Base-by-base conservation (phyloP, 2,888 invertebrate genomes). In the Argynnis bischoffii region DNA sequence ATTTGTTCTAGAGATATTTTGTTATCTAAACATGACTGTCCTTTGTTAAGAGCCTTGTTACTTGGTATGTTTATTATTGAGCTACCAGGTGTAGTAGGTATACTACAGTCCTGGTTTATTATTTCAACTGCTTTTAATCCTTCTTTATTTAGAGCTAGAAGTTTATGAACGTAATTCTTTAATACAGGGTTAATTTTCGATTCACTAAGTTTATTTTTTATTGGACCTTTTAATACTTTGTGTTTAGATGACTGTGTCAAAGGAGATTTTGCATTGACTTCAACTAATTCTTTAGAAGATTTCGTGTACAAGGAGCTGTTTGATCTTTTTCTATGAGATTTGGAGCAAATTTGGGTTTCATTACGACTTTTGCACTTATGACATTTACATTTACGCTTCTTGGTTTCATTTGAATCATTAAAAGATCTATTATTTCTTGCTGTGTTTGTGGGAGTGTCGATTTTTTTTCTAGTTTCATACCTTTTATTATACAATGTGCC, bases 11-110 rank as follows among this genome's bases (percentile, higher is more conserved):
- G 77, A 6, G 90, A 90, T 74, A 91, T 85, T 75, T 84, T 86
- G 57, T 80, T 82, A 35, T 79, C 75, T 41, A 79, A 13, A 5
- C 67, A 68, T n/a, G 75, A 46, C 71, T 80, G 82, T 46, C 74
- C 75, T 41, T 74, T 3, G 16, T 3, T 51, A n/a, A 8, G 76
- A 55, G 79, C 75, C 15, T 81, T 70, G 76, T 93, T 93, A 48
- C 78, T 80, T 14, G 86, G 80, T 1, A 86, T 80, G 71, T 92
- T 87, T 47, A 93, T 83, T 63, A 93, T 83, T 1, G 93, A 93
- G 74, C 92, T 93, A 5, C 87, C 83, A 18, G 93, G 93, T 15
- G 93, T 93, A n/a, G 85, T 78, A 4, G 91, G 85, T 2, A 87
- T 82, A 75, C 93, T 93, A 70, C 93, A 92, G 64, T 92, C 89